A percentile compares a stretch with the other conserved stretches of the same genome.
Evolutionary conservation across 2,888 invertebrate species (phyloP).

Genomic region (Nezara viridula): DNA sequence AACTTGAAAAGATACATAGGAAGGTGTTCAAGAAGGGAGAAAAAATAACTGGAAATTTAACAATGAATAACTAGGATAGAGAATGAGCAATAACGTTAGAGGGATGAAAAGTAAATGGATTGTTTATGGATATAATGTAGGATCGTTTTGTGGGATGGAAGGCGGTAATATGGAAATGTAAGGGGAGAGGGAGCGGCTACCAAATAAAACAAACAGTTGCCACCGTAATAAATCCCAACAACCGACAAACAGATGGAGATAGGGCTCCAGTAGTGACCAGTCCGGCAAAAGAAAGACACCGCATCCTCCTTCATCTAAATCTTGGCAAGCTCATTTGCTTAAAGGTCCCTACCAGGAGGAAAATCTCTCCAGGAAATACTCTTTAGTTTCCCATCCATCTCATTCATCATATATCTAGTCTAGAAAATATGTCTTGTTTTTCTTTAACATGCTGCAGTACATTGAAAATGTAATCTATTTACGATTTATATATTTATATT

Average conservation of each 20-base stretch:
- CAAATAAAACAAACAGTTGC: conserved; percentile 6
- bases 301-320: conserved; percentile 33
- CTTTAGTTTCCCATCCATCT: not conserved
- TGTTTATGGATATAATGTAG: not conserved
- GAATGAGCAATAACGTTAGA: too few relatives aligned
- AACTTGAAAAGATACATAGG: too few relatives aligned
- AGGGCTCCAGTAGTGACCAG: conserved; percentile 1
- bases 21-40: too few relatives aligned
- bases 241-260: conserved; percentile 49
- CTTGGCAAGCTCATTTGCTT: conserved; percentile 44
- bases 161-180: conserved; percentile 39
- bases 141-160: not conserved
- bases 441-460: too few relatives aligned
- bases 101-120: not conserved
- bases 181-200: conserved; percentile 8
- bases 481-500: too few relatives aligned
- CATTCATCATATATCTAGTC: not conserved
- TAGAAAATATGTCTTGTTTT: too few relatives aligned
- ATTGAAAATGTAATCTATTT: too few relatives aligned
- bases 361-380: not conserved
- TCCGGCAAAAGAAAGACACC: conserved; percentile 45
- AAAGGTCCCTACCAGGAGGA: conserved; percentile 20
- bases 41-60: too few relatives aligned
- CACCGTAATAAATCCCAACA: conserved; percentile 11
- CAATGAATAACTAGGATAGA: too few relatives aligned